Base-by-base conservation (phyloP, 2,797 vertebrate genomes). In the Mormyrus proboscirostris region DNA sequence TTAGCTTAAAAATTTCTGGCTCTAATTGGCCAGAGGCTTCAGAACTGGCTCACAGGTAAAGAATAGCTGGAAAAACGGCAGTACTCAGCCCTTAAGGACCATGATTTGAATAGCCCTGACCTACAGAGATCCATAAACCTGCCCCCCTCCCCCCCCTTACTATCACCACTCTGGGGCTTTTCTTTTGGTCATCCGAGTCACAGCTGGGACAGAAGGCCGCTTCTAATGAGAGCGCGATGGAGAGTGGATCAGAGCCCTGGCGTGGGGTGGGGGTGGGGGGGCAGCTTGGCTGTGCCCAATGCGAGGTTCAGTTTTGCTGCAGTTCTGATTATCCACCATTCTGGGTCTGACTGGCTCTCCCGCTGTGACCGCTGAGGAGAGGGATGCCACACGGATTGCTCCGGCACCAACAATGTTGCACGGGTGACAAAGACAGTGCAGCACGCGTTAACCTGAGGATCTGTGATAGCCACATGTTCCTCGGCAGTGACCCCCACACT, bases 211-310 rank as follows among this genome's bases (percentile, higher is more conserved):
- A 85, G 86, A 84, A 86, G 86, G 87, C 79, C 25, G 1, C 62
- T 85, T 89, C 59, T 82, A 90, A 90, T 89, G 73, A 90, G 88
- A 84, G 41, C 79, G 76, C 38, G 89, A 79, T 38, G 89, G 62
- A 19, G 29, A 51, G 86, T 51, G 12, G 86, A 47, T 12, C 16
- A 10, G 1, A 22, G 73, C 38, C 90, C 65, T 47, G 84, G 79
- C 87, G 38, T 49, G 5, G 55, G 14, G 51, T 57, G 62, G 90
- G 65, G 10, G 62, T 22, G 62, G 59, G 22, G 22, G 19, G 59
- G 22, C n/a, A 12, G 8, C 22, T 33, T 14, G 69, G 12, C 33
- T 4, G 9, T 65, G 22, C 62, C 65, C 10, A 29, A 4, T 33
- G 25, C 65, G 29, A 69, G 65, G 25, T 25, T 22, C n/a, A 25